phyloP scores from a whole-genome alignment of 2,797 vertebrate species.

The Epinephelus coioides region DNA sequence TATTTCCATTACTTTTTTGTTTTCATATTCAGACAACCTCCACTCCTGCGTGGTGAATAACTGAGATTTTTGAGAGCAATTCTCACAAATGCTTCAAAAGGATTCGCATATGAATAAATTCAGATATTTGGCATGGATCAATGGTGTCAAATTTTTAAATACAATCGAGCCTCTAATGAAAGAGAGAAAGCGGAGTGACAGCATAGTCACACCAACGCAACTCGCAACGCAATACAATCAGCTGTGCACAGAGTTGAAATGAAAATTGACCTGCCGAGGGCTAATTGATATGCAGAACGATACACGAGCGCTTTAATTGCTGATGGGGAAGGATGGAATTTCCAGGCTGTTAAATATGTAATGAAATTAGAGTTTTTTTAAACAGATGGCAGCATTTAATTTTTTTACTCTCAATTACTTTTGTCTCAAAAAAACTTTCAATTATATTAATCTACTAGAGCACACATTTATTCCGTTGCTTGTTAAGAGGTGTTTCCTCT shows the following conservation, averaged over 20 bases:
- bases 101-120: conserved; percentile 34
- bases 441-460: conserved; percentile 3
- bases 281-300: conserved; percentile 69
- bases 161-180: conserved; percentile 36
- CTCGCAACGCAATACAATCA: conserved; percentile 44
- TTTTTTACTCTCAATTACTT: conserved; percentile 35
- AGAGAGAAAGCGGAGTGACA: conserved; percentile 74
- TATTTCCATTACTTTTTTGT: background rate
- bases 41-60: conserved; percentile 5
- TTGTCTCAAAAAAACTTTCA: background rate
- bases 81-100: conserved; percentile 20
- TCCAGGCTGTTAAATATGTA: conserved; percentile 60
- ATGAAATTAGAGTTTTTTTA: conserved; percentile 68
- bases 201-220: conserved; percentile 68
- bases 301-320: conserved; percentile 54
- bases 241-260: conserved; percentile 35
- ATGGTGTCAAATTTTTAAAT: conserved; percentile 38
- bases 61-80: conserved; percentile 22
- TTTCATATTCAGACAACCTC: conserved; percentile 13
- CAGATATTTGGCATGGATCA: conserved; percentile 41
- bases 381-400: conserved; percentile 49
- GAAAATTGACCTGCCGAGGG: conserved; percentile 53
- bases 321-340: conserved; percentile 57
- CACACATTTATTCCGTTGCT: background rate
- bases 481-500: background rate